A percentile compares a stretch with the other conserved stretches of the same genome.
Conservation (phyloP, 2,797 vertebrate species). For the Astyanax mexicanus region DNA sequence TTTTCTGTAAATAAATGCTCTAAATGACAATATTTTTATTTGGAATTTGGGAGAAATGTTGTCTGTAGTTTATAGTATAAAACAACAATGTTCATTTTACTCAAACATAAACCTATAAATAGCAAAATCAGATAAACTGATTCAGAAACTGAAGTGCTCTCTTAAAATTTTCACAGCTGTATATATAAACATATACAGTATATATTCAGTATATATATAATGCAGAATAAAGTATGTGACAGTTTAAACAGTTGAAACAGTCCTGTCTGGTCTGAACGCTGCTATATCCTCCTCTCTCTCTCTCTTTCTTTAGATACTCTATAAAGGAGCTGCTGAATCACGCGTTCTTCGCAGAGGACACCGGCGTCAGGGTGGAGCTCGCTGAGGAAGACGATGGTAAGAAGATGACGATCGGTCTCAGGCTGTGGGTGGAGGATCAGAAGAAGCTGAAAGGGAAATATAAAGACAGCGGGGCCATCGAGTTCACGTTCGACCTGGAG, state of each 20-base stretch:
- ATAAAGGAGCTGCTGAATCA: slow-evolving; percentile 98
- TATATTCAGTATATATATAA: too few species aligned
- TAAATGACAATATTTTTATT: too few species aligned
- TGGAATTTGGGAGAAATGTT: too few species aligned
- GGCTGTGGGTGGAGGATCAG: slow-evolving; percentile 97
- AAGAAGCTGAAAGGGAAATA: slow-evolving; percentile 98
- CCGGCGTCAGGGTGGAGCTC: slow-evolving; percentile 96
- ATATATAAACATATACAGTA: too few species aligned
- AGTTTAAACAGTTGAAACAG: neutral
- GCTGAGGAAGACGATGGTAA: slow-evolving; percentile 96
- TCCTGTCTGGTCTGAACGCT: neutral
- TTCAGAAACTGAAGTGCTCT: too few species aligned
- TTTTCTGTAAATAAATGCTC: too few species aligned
- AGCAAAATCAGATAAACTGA: too few species aligned
- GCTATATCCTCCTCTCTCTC: slow-evolving; percentile 45
- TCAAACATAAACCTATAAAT: too few species aligned
- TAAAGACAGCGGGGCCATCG: slow-evolving; percentile 97
- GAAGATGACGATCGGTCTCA: slow-evolving; percentile 92
- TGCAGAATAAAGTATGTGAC: neutral
- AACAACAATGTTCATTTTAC: too few species aligned
- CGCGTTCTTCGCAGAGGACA: slow-evolving; percentile 98
- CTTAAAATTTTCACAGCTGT: too few species aligned
- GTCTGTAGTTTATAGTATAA: too few species aligned
- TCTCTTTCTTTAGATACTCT: slow-evolving; percentile 85
- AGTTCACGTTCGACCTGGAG: slow-evolving; percentile 95